phyloP scores from a whole-genome alignment of 2,797 vertebrate genomes.

The Megaceryle alcyon region DNA sequence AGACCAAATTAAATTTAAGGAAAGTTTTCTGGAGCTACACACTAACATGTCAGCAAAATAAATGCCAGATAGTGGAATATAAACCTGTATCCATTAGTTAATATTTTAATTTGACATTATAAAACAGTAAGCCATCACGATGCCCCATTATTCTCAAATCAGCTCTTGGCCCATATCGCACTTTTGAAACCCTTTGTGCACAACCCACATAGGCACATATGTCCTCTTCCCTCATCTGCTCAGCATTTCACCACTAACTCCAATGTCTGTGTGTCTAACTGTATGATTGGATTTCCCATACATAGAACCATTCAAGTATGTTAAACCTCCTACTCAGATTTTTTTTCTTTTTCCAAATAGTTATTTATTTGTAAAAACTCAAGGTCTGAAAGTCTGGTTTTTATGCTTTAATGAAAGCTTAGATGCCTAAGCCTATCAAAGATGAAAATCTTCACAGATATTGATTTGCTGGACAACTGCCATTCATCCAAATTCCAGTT shows the following conservation, averaged over 20 bases:
- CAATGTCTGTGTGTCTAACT: not conserved
- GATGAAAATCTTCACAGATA: not conserved
- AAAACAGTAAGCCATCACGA: not conserved
- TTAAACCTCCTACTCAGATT: not conserved
- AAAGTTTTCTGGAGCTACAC: not conserved
- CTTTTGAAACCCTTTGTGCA: slow-evolving; percentile 4
- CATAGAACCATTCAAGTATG: not conserved
- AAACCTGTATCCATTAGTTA: not conserved
- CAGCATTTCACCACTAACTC: not conserved
- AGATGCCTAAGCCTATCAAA: not conserved
- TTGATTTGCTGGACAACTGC: not conserved
- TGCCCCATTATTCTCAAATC: not conserved
- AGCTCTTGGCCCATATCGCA: not conserved
- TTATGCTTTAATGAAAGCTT: not conserved
- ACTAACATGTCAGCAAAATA: slow-evolving; percentile 22
- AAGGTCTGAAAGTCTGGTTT: not conserved
- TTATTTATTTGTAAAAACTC: not conserved
- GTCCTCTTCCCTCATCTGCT: slow-evolving; percentile 28
- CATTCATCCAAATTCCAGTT: not conserved
- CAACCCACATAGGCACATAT: slow-evolving; percentile 11
- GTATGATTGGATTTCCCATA: not conserved
- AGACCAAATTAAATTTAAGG: not conserved
- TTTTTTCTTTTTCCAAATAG: not conserved
- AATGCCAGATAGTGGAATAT: not conserved
- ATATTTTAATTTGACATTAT: not conserved